Evolutionary conservation across 2,888 invertebrate genomes (phyloP).

Genomic region (Spisula subtruncata): DNA sequence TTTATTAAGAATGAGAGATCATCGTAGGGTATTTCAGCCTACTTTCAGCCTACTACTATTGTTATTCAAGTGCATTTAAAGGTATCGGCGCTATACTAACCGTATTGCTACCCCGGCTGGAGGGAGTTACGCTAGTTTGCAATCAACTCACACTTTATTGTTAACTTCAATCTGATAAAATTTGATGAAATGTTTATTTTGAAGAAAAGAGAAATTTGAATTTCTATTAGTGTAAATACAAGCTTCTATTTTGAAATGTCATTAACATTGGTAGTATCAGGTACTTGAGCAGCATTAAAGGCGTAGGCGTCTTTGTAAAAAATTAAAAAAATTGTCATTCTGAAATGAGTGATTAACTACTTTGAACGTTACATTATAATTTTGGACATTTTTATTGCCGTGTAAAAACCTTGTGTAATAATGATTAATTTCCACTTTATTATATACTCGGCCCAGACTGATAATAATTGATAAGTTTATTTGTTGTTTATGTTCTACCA

Average conservation of each 20-base stretch:
- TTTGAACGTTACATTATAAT: background rate
- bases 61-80: background rate
- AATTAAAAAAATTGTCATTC: background rate
- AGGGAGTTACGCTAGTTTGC: no score
- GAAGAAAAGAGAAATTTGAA: conserved; percentile 10
- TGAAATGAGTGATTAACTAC: background rate
- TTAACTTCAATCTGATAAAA: conserved; percentile 5
- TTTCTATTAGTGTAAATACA: background rate
- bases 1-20: background rate
- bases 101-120: no score
- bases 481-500: conserved; percentile 47
- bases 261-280: background rate
- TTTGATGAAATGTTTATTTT: conserved; percentile 19
- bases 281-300: background rate
- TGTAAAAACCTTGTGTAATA: conserved; percentile 33
- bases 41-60: background rate
- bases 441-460: conserved; percentile 26
- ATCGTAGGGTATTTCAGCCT: conserved; percentile 1
- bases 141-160: background rate
- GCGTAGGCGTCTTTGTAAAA: conserved; percentile 11
- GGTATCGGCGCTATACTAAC: no score
- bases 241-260: background rate
- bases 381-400: conserved; percentile 15
- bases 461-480: conserved; percentile 43
- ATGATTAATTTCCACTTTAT: conserved; percentile 36